phyloP scores from a whole-genome alignment of 2,797 vertebrate genomes.

The Scleropages formosus region DNA sequence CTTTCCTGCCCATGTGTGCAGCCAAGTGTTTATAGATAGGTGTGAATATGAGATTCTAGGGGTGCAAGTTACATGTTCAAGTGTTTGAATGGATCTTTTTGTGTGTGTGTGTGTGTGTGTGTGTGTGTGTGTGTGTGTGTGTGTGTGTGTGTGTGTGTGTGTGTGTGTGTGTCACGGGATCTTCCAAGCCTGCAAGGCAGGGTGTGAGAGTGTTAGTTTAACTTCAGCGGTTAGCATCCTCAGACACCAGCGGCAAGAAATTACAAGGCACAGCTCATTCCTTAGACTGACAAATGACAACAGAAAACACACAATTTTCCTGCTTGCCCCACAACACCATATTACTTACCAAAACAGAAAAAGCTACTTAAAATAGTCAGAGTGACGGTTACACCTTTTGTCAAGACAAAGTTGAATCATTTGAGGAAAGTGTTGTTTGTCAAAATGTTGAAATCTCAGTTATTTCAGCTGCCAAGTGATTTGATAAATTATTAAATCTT shows the following conservation, averaged over 20 bases:
- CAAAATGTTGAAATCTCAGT: too few relatives aligned
- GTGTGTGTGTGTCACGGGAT: neutral
- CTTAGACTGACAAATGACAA: neutral
- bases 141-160: neutral
- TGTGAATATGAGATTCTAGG: too few relatives aligned
- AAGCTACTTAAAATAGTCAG: too few relatives aligned
- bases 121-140: neutral
- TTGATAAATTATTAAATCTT: too few relatives aligned
- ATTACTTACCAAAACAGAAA: neutral
- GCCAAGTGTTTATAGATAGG: too few relatives aligned
- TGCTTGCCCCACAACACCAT: neutral
- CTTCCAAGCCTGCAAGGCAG: neutral
- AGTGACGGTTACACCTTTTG: too few relatives aligned
- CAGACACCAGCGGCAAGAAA: neutral
- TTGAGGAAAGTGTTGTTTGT: too few relatives aligned
- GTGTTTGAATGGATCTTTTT: neutral
- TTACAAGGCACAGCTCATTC: neutral
- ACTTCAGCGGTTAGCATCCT: neutral
- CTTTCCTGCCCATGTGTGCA: too few relatives aligned
- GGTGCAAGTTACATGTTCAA: too few relatives aligned
- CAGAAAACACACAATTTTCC: neutral
- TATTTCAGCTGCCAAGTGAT: too few relatives aligned
- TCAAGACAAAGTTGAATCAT: too few relatives aligned
- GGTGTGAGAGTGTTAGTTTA: neutral
- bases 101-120: constrained; percentile 2